Evolutionary conservation across 1,140 invertebrate species (phyloP), one percentile per base, ranked within the genome.

Genomic region (Heliconius congener): DNA sequence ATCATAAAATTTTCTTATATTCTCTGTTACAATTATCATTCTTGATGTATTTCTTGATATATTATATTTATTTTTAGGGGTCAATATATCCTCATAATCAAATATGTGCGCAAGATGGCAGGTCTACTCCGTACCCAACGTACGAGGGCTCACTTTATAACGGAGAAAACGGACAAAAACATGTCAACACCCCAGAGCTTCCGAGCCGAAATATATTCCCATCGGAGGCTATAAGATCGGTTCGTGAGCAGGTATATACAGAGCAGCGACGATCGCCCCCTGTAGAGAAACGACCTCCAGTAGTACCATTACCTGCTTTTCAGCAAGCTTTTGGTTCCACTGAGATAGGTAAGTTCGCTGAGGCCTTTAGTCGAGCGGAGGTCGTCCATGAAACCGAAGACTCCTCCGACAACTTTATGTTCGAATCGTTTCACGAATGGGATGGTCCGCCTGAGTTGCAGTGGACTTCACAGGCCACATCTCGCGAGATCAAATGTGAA

Each of bases 251-350:
- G 34, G 82, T 85, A 55, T 82, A 75, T 71, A 60, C 76, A 11
- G 85, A 88, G 55, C 87, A 88, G 30, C 85, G 84, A n/a, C 87
- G 82, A 0, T 81, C 88, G 0, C 88, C 92, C 19, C 88, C 90
- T 1, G 85, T 86, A 55, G 88, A 90, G 72, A 88, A 87, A 74
- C 84, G 89, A 39, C 90, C 91, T 37, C 90, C 90, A 1, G 86
- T 93, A 8, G 92, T 94, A 46, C 96, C 96, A 18, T 87, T 97
- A 70, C 97, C 97, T 0, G 97, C 96, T 2, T 97, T 97, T 80
- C 96, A 97, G 82, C 97, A 97, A 88, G 96, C 97, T 0, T 97
- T 97, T 85, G 97, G 97, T 19, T 97, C 96, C 2, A 97, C 97
- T 37, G 97, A 97, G 89, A 97, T 97, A 76, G 97, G 97, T 37